phyloP scores from a whole-genome alignment of 2,797 vertebrate genomes.

The Ptychadena robeensis region DNA sequence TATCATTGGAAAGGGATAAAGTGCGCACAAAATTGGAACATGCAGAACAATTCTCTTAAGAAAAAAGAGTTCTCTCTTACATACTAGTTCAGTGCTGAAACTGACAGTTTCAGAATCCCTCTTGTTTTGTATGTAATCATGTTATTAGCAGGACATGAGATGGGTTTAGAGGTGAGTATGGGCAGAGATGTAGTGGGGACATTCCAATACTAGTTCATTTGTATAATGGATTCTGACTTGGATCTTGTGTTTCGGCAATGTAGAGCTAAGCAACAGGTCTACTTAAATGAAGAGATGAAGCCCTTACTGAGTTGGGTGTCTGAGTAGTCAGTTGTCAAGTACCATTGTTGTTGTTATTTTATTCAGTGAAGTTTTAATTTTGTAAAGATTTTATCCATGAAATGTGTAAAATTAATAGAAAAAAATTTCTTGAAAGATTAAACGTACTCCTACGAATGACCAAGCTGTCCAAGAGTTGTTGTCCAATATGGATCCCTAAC shows the following conservation, averaged over 20 bases:
- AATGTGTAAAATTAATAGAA: slow-evolving; percentile 53
- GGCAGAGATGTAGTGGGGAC: slow-evolving; percentile 20
- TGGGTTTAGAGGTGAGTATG: slow-evolving; percentile 7
- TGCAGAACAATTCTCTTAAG: slow-evolving; percentile 29
- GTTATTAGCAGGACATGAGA: slow-evolving; percentile 20
- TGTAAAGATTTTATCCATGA: slow-evolving; percentile 34
- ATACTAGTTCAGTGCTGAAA: slow-evolving; percentile 18
- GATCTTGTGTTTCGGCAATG: too few species aligned
- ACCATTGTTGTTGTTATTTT: too few species aligned
- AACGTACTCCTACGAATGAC: too few species aligned
- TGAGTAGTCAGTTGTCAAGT: too few species aligned
- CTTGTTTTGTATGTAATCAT: slow-evolving; percentile 24
- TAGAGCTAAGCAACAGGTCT: too few species aligned
- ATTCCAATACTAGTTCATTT: background rate
- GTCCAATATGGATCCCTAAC: too few species aligned
- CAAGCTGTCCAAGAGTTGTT: too few species aligned
- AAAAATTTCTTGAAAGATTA: slow-evolving; percentile 43
- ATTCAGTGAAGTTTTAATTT: slow-evolving; percentile 47
- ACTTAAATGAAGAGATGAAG: too few species aligned
- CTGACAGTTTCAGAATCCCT: slow-evolving; percentile 29
- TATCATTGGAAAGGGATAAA: slow-evolving; percentile 52
- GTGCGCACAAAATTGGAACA: slow-evolving; percentile 44
- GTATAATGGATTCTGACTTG: too few species aligned
- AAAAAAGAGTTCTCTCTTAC: slow-evolving; percentile 33
- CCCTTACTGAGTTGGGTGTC: too few species aligned